phyloP scores from a whole-genome alignment of 2,888 invertebrate genomes.

The Deilephila elpenor region DNA sequence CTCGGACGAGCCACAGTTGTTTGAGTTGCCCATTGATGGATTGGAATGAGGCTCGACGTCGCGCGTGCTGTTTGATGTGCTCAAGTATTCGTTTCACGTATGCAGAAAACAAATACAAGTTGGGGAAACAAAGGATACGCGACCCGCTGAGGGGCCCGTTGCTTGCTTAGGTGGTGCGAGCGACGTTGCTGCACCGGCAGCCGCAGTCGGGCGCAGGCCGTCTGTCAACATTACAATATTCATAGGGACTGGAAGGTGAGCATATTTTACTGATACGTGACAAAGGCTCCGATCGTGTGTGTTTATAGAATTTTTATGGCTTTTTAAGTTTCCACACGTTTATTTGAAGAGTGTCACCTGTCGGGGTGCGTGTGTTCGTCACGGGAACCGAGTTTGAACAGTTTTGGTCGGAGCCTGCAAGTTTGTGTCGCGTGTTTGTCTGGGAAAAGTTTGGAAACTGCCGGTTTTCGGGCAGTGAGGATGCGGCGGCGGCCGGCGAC shows the following conservation, averaged over 20 bases:
- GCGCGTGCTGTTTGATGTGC: conserved; percentile 70
- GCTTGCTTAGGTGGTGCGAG: conserved; percentile 80
- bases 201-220: conserved; percentile 42
- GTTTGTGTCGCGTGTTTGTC: conserved; percentile 58
- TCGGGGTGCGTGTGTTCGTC: conserved; percentile 25
- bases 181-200: conserved; percentile 45
- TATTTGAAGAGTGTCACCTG: conserved; percentile 48
- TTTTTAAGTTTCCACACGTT: conserved; percentile 43
- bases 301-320: conserved; percentile 42
- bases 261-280: conserved; percentile 47
- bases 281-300: conserved; percentile 28
- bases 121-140: conserved; percentile 76
- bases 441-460: conserved; percentile 62
- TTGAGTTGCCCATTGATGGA: conserved; percentile 77
- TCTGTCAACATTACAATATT: conserved; percentile 60
- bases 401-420: conserved; percentile 43
- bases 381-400: conserved; percentile 32
- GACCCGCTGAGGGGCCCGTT: conserved; percentile 61
- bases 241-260: conserved; percentile 63
- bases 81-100: conserved; percentile 78
- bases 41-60: conserved; percentile 72
- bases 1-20: conserved; percentile 73
- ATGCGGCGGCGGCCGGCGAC: conserved; percentile 70
- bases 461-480: conserved; percentile 64
- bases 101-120: conserved; percentile 76